Base-by-base conservation (phyloP, 2,888 invertebrate species). In the Scaptomyza parva region DNA sequence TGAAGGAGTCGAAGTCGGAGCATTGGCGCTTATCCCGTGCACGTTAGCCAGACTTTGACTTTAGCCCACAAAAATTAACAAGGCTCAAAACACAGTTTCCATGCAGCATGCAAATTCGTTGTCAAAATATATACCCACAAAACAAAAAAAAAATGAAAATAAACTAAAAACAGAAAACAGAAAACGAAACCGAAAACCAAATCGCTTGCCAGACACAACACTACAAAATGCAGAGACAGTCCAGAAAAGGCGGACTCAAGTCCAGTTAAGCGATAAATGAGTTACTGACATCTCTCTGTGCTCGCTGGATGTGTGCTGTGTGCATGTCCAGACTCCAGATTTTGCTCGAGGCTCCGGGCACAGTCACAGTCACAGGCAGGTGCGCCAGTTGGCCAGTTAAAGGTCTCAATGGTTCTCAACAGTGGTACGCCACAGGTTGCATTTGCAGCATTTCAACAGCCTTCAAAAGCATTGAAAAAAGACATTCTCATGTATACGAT, bases 91-190 rank as follows among this genome's bases (percentile, higher is more conserved):
- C 90, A 90, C 89, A 90, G 86, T 86, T 88, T 85, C 76, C 76
- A 86, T n/a, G n/a, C 66, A 81, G 88, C 89, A 90, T 90, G 89
- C 89, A 89, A 90, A 90, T 89, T 89, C 89, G 89, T 87, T 89
- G 90, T 90, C 84, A 66, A 88, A 89, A 80, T 80, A 75, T 8
- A n/a, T n/a, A n/a, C n/a, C n/a, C n/a, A n/a, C 0, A 66, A 61
- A 76, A 70, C 51, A 70, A 59, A 70, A 50, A 26, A 37, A 7
- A 3, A 14, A 33, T n/a, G n/a, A n/a, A 33, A 33, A 33, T 0
- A 6, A 33, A n/a, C n/a, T 33, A 58, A 52, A 67, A 62, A 44
- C 72, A 54, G 40, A 52, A 67, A 62, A 44, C 72, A 54, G 40
- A 80, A 67, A 55, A 59, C 33, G 35, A 65, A 51, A 24, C 41